These are phyloP conservation scores for Tinamus guttatus DNA, from an alignment of 2,113 vertebrate genomes.

Conservation along the genomic window DNA sequence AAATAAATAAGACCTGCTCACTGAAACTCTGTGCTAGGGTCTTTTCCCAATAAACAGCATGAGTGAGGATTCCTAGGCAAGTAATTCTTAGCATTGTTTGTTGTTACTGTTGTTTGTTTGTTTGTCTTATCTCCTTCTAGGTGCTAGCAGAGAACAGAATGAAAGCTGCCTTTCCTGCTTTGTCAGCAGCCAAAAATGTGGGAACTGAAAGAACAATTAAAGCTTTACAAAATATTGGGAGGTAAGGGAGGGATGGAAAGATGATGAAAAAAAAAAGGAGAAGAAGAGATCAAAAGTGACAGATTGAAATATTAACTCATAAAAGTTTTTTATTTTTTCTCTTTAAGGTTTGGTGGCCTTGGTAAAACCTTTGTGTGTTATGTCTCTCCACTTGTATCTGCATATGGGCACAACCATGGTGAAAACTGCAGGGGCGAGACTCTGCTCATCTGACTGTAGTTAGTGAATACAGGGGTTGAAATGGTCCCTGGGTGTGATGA, in stretches of 20 bases:
- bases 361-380: too few relatives aligned
- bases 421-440: neutral
- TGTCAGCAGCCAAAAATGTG: neutral
- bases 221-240: neutral
- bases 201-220: neutral
- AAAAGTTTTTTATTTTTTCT: too few relatives aligned
- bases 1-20: conserved; percentile 43
- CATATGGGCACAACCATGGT: neutral
- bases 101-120: neutral
- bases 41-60: neutral
- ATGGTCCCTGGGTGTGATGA: neutral
- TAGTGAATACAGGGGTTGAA: neutral
- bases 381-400: neutral
- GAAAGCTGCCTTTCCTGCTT: neutral
- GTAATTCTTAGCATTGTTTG: too few relatives aligned
- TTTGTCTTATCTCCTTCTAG: neutral
- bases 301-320: neutral
- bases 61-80: neutral
- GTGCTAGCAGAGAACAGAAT: neutral
- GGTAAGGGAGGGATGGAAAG: rapidly evolving
- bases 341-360: too few relatives aligned
- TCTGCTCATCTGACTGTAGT: neutral
- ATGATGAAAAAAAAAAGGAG: neutral
- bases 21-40: neutral
- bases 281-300: neutral